Base-by-base conservation (phyloP, 2,113 vertebrate species). In the Xenopus laevis region DNA sequence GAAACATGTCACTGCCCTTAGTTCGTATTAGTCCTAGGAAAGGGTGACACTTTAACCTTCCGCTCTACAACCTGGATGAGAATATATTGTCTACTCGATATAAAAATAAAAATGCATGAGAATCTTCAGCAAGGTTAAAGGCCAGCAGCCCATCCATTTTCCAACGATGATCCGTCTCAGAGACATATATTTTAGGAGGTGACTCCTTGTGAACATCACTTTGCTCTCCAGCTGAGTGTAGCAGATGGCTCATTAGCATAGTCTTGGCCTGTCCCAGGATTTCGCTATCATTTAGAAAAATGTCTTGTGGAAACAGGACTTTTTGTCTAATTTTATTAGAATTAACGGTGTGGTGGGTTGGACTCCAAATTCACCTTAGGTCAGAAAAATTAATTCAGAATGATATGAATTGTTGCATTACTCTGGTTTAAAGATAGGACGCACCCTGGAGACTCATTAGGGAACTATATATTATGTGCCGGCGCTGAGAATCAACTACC, bases 361-460 rank as follows among this genome's bases (percentile, higher is more conserved):
- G 87, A 89, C 87, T 84, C 85, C 87, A 87, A 89, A 88, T 93
- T 91, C 88, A 95, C 94, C 94, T 93, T 91, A 87, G 94, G 94
- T 98, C 94, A 96, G 92, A 95, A 85, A 89, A 93, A 97, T 97
- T 95, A 95, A 96, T 95, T 94, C 91, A 87, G 93, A 93, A 94
- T 95, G 89, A 89, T 88, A 89, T 90, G 89, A 88, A 89, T 87
- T 87, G 85, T 55, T 88, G 82, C 83, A 84, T 88, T 85, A 86
- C 83, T 82, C 82, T 81, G 83, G 86, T 91, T 87, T 90, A 93
- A 90, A 93, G 92, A 90, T 87, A 83, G 84, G 83, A 81, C 83
- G 86, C 83, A 76, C 92, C 87, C 90, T 52, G n/a, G 91, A 89
- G 91, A 91, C 91, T 92, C 90, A 90, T 94, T 95, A 94, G 88